These are phyloP conservation scores for Anodontia alba DNA, from an alignment of 2,888 invertebrate genomes.

Conservation along the genomic window DNA sequence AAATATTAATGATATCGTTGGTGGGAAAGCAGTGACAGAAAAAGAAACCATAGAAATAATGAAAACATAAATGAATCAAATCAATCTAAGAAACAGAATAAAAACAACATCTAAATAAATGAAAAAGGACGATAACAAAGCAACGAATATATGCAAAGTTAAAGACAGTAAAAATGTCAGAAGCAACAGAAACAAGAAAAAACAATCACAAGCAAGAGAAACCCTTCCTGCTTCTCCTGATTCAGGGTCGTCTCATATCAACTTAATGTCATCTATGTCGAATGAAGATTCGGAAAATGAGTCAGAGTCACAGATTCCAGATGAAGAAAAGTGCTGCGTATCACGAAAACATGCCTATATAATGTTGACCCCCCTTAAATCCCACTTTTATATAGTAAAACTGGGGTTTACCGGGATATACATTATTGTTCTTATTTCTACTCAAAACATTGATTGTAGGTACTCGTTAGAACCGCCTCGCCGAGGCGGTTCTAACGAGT, in stretches of 20 bases:
- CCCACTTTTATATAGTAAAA: too few species aligned
- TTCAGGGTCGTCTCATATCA: neutral
- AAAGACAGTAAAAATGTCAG: neutral
- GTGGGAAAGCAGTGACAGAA: slow-evolving; percentile 23
- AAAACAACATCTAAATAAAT: neutral
- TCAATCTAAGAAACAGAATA: neutral
- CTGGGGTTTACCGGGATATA: too few species aligned
- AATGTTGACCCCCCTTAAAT: too few species aligned
- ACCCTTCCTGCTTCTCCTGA: neutral
- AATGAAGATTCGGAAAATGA: neutral
- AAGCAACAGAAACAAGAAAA: neutral
- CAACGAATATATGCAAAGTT: neutral
- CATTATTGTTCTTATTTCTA: too few species aligned
- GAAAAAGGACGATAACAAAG: neutral
- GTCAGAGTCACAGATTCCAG: slow-evolving; percentile 9
- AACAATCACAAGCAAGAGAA: neutral
- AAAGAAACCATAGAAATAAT: slow-evolving; percentile 1
- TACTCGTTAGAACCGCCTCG: too few species aligned
- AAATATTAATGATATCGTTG: slow-evolving; percentile 12
- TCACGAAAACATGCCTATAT: too few species aligned
- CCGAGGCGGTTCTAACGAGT: too few species aligned
- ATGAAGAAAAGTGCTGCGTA: neutral
- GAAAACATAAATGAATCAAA: neutral
- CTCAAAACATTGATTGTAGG: too few species aligned
- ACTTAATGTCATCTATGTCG: neutral